phyloP scores from a whole-genome alignment of 2,888 invertebrate genomes.

The Melanostoma mellinum region DNA sequence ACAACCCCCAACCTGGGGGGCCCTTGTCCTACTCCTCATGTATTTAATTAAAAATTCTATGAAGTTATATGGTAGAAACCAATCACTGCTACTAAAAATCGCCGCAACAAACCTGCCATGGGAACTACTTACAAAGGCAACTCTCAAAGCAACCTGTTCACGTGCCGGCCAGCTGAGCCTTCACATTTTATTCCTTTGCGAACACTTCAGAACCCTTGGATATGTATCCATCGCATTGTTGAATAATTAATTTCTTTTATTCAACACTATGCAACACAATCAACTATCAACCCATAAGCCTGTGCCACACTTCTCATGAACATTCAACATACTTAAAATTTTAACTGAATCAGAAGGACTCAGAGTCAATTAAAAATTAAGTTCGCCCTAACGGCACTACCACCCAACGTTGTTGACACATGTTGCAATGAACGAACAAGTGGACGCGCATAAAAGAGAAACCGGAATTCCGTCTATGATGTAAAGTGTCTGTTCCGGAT shows the following conservation, averaged over 20 bases:
- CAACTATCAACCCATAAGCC: conserved; percentile 25
- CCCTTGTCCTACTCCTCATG: too few species aligned
- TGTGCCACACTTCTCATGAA: conserved; percentile 13
- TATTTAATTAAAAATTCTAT: too few species aligned
- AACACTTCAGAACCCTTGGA: conserved; percentile 37
- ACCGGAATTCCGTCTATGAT: conserved; percentile 47
- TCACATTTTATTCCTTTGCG: conserved; percentile 16
- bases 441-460: conserved; percentile 14
- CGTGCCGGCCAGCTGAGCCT: conserved; percentile 51
- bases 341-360: conserved; percentile 47
- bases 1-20: too few species aligned
- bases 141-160: conserved; percentile 48
- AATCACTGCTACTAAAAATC: neutral
- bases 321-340: conserved; percentile 12
- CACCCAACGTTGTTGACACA: conserved; percentile 57
- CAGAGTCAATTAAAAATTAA: conserved; percentile 59
- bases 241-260: conserved; percentile 57
- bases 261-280: neutral
- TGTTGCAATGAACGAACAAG: conserved; percentile 58
- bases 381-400: conserved; percentile 1
- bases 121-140: conserved; percentile 4
- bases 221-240: conserved; percentile 39
- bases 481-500: conserved; percentile 37
- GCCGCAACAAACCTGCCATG: conserved; percentile 2
- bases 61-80: too few species aligned